phyloP scores from a whole-genome alignment of 2,888 invertebrate genomes.

The Bimastos eiseni region DNA sequence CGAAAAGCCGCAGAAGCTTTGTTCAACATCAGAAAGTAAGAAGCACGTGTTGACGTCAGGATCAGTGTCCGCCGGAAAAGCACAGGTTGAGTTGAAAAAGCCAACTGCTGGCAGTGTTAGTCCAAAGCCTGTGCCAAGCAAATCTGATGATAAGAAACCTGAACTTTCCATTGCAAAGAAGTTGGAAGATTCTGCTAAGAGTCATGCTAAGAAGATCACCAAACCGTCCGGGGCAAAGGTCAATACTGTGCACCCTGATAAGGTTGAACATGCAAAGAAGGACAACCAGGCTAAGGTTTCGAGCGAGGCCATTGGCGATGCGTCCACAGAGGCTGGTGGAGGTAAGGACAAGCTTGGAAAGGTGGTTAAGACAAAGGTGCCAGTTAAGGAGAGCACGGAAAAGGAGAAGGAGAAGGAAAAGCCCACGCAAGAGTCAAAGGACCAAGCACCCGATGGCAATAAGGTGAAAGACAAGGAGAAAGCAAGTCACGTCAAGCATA shows the following conservation, averaged over 20 bases:
- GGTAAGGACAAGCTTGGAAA: conserved; percentile 5
- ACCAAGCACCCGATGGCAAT: conserved; percentile 44
- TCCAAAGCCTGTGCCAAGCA: background rate
- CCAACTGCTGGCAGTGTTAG: background rate
- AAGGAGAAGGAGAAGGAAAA: conserved; percentile 37
- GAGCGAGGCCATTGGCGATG: background rate
- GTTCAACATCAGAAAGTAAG: background rate
- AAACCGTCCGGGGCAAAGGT: background rate
- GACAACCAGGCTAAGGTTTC: background rate
- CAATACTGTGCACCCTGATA: background rate
- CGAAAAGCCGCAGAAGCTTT: background rate
- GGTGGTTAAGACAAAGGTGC: background rate
- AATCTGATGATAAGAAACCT: conserved; percentile 19
- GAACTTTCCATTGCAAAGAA: background rate
- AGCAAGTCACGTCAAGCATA: conserved; percentile 61
- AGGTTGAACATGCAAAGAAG: conserved; percentile 10
- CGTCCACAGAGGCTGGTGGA: background rate
- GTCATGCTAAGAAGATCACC: conserved; percentile 19
- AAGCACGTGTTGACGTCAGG: background rate
- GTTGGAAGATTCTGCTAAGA: conserved; percentile 23
- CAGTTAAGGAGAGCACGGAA: background rate
- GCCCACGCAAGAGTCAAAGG: background rate
- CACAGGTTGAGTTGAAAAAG: background rate
- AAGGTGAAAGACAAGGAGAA: conserved; percentile 54
- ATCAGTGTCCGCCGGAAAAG: background rate